Evolutionary conservation across 2,113 vertebrate species (phyloP).

Genomic region (Cochlearius cochlearius): DNA sequence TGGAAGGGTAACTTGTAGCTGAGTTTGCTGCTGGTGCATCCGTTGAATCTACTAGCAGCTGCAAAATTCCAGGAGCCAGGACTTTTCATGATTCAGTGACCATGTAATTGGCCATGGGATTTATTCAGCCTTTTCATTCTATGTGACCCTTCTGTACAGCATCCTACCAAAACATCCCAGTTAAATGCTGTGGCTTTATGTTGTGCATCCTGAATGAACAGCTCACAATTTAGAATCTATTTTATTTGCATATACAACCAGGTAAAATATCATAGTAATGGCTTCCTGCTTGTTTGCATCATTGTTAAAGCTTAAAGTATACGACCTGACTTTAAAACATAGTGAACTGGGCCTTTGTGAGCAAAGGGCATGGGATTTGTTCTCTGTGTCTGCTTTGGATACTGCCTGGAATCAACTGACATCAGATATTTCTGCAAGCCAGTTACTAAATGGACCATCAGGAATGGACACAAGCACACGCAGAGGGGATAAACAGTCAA

Average conservation of each 20-base stretch:
- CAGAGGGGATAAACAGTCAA: neutral
- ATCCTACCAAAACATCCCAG: neutral
- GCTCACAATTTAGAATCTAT: neutral
- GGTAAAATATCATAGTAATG: neutral
- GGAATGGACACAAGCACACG: neutral
- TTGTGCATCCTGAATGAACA: neutral
- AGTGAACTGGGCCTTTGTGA: neutral
- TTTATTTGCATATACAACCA: neutral
- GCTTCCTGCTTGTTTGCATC: neutral
- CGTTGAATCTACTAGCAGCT: slow-evolving; percentile 56
- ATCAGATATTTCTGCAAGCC: neutral
- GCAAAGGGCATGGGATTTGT: neutral
- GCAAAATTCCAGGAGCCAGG: slow-evolving; percentile 63
- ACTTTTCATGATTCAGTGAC: slow-evolving; percentile 68
- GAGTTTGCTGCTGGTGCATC: slow-evolving; percentile 38
- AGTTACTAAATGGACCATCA: neutral
- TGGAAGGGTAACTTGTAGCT: neutral
- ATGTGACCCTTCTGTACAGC: slow-evolving; percentile 17
- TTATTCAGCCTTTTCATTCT: slow-evolving; percentile 67
- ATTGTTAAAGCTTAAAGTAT: neutral
- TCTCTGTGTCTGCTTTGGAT: neutral
- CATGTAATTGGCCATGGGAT: slow-evolving; percentile 67
- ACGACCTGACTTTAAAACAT: neutral
- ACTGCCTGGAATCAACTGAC: neutral
- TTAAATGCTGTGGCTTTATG: neutral